phyloP scores from a whole-genome alignment of 2,797 vertebrate species.

The Acanthopagrus latus region DNA sequence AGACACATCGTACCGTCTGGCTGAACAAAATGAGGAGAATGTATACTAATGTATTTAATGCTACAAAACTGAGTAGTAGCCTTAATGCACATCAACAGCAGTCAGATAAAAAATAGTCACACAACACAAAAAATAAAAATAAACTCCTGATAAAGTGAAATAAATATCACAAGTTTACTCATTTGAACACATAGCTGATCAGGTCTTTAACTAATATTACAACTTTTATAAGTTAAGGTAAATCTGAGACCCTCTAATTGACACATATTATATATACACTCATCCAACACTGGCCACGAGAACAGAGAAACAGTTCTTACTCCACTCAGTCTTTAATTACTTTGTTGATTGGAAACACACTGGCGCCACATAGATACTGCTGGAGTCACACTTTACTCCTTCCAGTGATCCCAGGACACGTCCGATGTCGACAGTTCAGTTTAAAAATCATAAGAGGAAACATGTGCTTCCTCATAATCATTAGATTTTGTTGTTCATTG shows the following conservation, averaged over 20 bases:
- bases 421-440: too few species aligned
- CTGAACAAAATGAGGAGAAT: neutral
- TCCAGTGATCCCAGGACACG: neutral
- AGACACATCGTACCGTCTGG: neutral
- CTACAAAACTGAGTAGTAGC: too few species aligned
- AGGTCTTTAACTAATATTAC: too few species aligned
- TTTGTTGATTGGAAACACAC: too few species aligned
- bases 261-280: too few species aligned
- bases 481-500: neutral
- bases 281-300: too few species aligned
- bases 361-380: neutral
- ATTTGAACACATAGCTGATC: too few species aligned
- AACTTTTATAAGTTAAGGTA: neutral
- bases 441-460: neutral
- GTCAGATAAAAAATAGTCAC: neutral
- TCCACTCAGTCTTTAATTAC: neutral
- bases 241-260: neutral
- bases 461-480: neutral
- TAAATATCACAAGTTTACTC: too few species aligned
- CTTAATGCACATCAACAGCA: neutral
- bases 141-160: neutral
- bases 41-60: neutral
- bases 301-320: too few species aligned
- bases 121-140: too few species aligned
- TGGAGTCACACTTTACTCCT: neutral